Conservation (phyloP, 2,113 vertebrate species). For the Apteryx mantelli region DNA sequence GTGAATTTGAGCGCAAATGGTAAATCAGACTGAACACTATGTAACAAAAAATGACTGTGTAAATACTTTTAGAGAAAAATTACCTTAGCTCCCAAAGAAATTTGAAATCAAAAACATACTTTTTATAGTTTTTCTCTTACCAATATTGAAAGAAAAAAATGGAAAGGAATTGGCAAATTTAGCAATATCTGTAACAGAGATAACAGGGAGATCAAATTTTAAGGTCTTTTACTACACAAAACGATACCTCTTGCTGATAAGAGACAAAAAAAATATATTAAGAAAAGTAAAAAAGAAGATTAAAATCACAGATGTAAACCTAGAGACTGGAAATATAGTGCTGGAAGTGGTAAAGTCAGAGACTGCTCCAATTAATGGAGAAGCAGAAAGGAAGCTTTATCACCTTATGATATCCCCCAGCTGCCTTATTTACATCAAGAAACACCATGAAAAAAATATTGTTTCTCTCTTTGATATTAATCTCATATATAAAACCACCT, state of each 20-base stretch:
- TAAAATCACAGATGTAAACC: neutral
- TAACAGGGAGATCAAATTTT: neutral
- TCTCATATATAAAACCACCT: neutral
- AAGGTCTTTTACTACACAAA: neutral
- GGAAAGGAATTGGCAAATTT: neutral
- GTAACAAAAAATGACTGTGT: neutral
- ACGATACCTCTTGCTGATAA: neutral
- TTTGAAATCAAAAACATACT: neutral
- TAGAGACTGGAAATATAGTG: neutral
- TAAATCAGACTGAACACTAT: neutral
- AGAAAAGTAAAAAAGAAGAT: neutral
- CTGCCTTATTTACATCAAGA: neutral
- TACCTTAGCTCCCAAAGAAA: neutral
- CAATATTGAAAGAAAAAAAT: neutral
- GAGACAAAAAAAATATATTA: neutral
- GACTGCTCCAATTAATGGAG: neutral
- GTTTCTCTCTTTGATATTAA: neutral
- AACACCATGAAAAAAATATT: neutral
- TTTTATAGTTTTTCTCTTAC: rapidly evolving
- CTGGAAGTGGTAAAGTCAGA: neutral
- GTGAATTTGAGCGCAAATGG: neutral
- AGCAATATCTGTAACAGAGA: neutral
- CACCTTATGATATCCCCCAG: neutral
- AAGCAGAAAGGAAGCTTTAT: neutral
- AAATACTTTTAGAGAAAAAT: neutral